These are phyloP conservation scores for Sarcophaga peregrina DNA, from an alignment of 1,140 invertebrate genomes.

Conservation along the genomic window DNA sequence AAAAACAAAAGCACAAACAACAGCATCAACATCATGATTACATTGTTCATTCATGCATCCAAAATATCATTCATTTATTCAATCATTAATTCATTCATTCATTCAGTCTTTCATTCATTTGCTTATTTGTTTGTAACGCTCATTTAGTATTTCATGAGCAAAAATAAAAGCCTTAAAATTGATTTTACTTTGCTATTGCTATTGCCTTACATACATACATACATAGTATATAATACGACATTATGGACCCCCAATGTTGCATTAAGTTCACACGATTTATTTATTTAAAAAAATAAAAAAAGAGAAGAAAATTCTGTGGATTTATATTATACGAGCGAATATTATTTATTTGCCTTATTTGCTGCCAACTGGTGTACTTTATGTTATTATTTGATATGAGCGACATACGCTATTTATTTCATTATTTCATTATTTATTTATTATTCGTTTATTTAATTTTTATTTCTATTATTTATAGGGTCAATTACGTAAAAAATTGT, in stretches of 20 bases:
- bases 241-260: constrained; percentile 23
- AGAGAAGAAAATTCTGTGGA: too few species aligned
- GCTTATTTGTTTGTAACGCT: background rate
- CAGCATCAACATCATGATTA: too few species aligned
- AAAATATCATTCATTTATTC: too few species aligned
- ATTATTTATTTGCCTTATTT: too few species aligned
- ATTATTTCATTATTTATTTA: background rate
- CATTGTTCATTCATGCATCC: too few species aligned
- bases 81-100: background rate
- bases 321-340: too few species aligned
- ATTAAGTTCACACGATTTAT: constrained; percentile 37
- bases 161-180: too few species aligned
- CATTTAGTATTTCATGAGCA: background rate
- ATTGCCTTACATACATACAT: too few species aligned
- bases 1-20: too few species aligned
- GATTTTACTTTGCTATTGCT: too few species aligned
- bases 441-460: background rate
- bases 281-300: background rate
- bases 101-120: constrained; percentile 8
- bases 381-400: background rate
- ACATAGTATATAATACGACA: background rate
- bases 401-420: background rate
- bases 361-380: background rate
- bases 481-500: background rate
- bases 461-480: constrained; percentile 6